Evolutionary conservation across 2,888 invertebrate species (phyloP).

Genomic region (Meghimatium bilineatum): DNA sequence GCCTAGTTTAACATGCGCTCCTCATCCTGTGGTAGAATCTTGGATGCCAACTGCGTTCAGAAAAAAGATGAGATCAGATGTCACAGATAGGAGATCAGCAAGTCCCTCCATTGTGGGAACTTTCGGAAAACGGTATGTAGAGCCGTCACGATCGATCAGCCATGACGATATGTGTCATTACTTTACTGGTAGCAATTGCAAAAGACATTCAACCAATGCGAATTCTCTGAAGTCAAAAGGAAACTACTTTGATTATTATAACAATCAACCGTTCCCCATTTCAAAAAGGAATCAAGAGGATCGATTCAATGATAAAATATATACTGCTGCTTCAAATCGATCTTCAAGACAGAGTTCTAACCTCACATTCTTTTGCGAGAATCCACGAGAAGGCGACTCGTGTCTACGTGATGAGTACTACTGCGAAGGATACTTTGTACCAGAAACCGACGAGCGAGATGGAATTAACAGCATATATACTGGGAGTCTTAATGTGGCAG

Average conservation of each 20-base stretch:
- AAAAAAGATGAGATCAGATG: not conserved
- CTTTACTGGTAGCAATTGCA: not conserved
- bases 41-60: not conserved
- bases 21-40: not conserved
- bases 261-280: not conserved
- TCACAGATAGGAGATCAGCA: not conserved
- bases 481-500: not conserved
- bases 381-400: not conserved
- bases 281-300: not conserved
- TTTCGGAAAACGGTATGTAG: not conserved
- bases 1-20: not conserved
- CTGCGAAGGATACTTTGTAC: not conserved
- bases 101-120: not conserved
- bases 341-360: not conserved
- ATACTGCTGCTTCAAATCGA: not conserved
- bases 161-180: not conserved
- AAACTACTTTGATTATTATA: not conserved
- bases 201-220: not conserved
- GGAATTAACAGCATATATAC: not conserved
- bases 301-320: not conserved
- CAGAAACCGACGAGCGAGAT: not conserved
- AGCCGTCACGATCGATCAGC: slow-evolving; percentile 4
- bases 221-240: not conserved
- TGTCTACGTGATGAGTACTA: not conserved
- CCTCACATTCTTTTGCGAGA: not conserved